Evolutionary conservation across 2,113 vertebrate species (phyloP).

Genomic region (Syrrhaptes paradoxus): DNA sequence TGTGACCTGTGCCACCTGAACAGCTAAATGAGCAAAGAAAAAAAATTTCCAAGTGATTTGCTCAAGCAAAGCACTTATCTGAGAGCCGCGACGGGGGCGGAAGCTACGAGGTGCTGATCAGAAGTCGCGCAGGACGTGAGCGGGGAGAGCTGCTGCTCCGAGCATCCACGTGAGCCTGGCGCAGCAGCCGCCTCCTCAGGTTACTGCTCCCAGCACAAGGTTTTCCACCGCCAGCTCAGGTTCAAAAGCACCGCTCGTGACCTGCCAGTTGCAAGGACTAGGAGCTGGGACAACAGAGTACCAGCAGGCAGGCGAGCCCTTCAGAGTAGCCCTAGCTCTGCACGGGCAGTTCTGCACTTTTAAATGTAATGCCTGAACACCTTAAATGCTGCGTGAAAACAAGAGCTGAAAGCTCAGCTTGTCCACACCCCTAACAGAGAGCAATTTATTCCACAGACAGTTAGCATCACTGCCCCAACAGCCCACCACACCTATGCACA

Average conservation of each 20-base stretch:
- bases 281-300: neutral
- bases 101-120: neutral
- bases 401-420: neutral
- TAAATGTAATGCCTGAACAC: neutral
- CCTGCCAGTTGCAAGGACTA: fast-evolving
- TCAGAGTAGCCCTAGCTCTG: neutral
- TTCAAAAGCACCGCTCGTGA: neutral
- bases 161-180: neutral
- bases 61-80: neutral
- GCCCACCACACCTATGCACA: neutral
- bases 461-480: neutral
- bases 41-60: neutral
- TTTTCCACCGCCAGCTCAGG: neutral
- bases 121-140: neutral
- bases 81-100: too few relatives aligned
- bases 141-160: neutral
- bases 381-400: neutral
- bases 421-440: neutral
- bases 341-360: neutral
- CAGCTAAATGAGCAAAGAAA: neutral
- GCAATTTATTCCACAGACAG: neutral
- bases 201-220: neutral
- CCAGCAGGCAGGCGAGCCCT: neutral
- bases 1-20: neutral
- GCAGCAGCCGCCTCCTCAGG: neutral